phyloP scores from a whole-genome alignment of 2,888 invertebrate genomes.

The Drosophila sordidula region DNA sequence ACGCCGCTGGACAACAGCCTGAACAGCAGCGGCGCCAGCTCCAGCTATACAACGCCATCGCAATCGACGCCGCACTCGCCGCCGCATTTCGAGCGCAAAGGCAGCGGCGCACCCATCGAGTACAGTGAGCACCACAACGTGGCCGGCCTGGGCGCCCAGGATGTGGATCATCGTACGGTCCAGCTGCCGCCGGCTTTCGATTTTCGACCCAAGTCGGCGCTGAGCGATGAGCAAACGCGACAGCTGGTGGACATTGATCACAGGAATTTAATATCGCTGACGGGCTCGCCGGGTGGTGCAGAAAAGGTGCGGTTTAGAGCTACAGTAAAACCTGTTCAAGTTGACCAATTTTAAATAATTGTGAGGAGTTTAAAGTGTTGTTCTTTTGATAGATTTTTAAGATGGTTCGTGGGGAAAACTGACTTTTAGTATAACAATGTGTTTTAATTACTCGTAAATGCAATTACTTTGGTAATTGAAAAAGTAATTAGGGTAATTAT shows the following conservation, averaged over 20 bases:
- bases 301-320: constrained; percentile 58
- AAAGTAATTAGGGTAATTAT: no score
- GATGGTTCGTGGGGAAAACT: no score
- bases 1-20: constrained; percentile 81
- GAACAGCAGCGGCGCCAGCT: constrained; percentile 82
- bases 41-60: constrained; percentile 54
- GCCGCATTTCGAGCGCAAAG: constrained; percentile 88
- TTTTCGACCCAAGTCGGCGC: constrained; percentile 71
- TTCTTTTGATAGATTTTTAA: no score
- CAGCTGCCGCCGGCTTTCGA: constrained; percentile 85
- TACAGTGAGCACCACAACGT: constrained; percentile 86
- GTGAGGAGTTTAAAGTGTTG: no score
- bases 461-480: no score
- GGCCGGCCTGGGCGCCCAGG: constrained; percentile 83
- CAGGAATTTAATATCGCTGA: constrained; percentile 92
- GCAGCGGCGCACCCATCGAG: constrained; percentile 86
- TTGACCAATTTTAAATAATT: no score
- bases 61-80: constrained; percentile 88
- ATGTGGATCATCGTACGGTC: constrained; percentile 88
- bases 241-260: constrained; percentile 91
- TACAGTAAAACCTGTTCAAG: not conserved
- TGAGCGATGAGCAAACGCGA: constrained; percentile 83
- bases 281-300: constrained; percentile 88
- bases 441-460: no score
- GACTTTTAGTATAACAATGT: no score